Evolutionary conservation across 2,113 vertebrate genomes (phyloP), one percentile per base, ranked within the genome.

Genomic region (Fukomys damarensis): DNA sequence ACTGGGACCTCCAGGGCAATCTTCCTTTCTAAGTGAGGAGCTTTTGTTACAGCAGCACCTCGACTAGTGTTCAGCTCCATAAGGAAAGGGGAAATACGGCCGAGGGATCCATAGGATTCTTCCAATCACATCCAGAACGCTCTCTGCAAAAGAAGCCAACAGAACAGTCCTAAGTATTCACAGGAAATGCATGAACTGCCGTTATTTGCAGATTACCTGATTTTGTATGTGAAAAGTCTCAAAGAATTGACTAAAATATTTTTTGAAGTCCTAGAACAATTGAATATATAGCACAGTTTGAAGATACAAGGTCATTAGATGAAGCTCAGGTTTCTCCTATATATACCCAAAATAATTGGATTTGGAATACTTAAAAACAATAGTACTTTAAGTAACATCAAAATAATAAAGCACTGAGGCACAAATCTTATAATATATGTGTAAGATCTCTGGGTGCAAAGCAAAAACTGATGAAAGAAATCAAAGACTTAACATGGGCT

Each of bases 111-210:
- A 41, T 54, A 10, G 13, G 49, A n/a, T 38, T 76, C 58, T 11
- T 5, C 49, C 11, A 13, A 5, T 24, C 22, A 22, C 4, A 28
- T 6, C n/a, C n/a, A 89, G 81, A 80, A 56, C 7, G 10, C 7
- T 61, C 30, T 38, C 35, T 35, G 41, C 41, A 59, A 52, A 24
- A 58, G 19, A 74, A 10, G 49, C 3, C 22, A 7, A 22, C 22
- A 52, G 9, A 32, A 20, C 4, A 46, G 35, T 9, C 46, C 0
- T 43, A 11, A 17, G 3, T 3, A 4, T 74, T 19, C 3, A 9
- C 35, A 20, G 32, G 24, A 56, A 63, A 76, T n/a, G 9, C 17
- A 2, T 41, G 70, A 49, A 26, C 3, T 59, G 10, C 24, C 19
- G 28, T n/a, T 46, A 54, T 49, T 94, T 43, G 2, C 7, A 79